Conservation (phyloP, 2,113 vertebrate species). For the Terrapene triunguis region DNA sequence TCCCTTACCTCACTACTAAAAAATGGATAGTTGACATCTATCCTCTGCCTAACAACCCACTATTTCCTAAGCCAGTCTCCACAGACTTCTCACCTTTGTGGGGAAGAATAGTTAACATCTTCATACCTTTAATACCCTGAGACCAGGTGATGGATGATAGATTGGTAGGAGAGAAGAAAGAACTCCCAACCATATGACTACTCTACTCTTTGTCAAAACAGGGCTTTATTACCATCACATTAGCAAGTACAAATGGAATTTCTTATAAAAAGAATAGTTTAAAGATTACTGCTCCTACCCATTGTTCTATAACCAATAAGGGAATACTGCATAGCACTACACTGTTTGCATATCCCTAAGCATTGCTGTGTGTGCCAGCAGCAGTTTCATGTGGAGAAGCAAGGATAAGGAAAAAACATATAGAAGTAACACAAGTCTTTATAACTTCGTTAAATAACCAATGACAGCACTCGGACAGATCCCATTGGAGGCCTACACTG, state of each 20-base stretch:
- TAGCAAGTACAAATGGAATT: not conserved
- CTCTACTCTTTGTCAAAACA: not conserved
- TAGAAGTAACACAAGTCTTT: not conserved
- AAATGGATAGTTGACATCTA: no score
- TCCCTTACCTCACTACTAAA: not conserved
- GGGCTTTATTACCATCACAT: not conserved
- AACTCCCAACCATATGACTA: not conserved
- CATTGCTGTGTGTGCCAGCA: not conserved
- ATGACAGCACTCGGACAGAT: not conserved
- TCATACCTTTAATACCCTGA: not conserved
- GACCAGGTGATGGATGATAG: not conserved
- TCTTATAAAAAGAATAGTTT: not conserved
- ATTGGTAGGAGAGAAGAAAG: not conserved
- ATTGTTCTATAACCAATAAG: not conserved
- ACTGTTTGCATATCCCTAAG: not conserved
- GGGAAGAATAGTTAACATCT: not conserved
- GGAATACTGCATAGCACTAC: not conserved
- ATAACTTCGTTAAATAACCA: not conserved
- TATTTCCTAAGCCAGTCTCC: not conserved
- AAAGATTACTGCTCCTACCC: not conserved
- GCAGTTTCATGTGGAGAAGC: not conserved
- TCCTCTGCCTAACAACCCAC: no score
- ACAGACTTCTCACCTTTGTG: not conserved
- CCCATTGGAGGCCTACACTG: fast-evolving
- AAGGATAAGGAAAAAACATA: not conserved